Evolutionary conservation across 2,888 invertebrate genomes (phyloP).

Genomic region (Phoenoteleia sp.): DNA sequence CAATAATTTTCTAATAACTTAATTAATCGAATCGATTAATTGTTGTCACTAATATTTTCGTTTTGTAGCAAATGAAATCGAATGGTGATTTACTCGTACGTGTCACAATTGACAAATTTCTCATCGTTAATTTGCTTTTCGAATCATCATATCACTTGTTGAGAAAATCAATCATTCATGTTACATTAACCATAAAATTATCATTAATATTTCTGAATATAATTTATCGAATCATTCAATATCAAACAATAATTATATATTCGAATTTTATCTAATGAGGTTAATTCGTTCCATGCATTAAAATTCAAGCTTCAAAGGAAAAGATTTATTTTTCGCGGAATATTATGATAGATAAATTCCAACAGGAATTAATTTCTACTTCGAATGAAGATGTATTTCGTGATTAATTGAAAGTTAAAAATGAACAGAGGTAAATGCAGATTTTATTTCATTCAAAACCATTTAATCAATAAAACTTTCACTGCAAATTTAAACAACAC

Average conservation of each 20-base stretch:
- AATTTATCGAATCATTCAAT: conserved; percentile 49
- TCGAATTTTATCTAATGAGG: conserved; percentile 48
- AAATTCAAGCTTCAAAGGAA: conserved; percentile 46
- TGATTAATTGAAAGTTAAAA: conserved; percentile 52
- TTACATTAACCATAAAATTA: conserved; percentile 61
- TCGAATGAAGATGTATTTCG: conserved; percentile 38
- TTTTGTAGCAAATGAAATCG: background rate
- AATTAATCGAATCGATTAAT: conserved; percentile 10
- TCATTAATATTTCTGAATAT: conserved; percentile 49
- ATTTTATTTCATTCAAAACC: background rate
- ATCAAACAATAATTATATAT: conserved; percentile 40
- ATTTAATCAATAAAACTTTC: no score
- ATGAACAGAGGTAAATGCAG: background rate
- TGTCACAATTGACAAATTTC: conserved; percentile 51
- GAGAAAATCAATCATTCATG: conserved; percentile 55
- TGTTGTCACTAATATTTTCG: conserved; percentile 20
- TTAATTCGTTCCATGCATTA: conserved; percentile 54
- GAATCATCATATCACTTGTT: conserved; percentile 54
- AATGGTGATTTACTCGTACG: conserved; percentile 28
- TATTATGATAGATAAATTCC: conserved; percentile 45
- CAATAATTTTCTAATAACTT: background rate
- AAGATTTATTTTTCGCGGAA: conserved; percentile 53
- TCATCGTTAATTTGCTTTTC: conserved; percentile 51
- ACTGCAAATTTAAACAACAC: no score
- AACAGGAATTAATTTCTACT: conserved; percentile 23